These are phyloP conservation scores for Clarias magur DNA, from an alignment of 2,113 vertebrate genomes.

Conservation along the genomic window DNA sequence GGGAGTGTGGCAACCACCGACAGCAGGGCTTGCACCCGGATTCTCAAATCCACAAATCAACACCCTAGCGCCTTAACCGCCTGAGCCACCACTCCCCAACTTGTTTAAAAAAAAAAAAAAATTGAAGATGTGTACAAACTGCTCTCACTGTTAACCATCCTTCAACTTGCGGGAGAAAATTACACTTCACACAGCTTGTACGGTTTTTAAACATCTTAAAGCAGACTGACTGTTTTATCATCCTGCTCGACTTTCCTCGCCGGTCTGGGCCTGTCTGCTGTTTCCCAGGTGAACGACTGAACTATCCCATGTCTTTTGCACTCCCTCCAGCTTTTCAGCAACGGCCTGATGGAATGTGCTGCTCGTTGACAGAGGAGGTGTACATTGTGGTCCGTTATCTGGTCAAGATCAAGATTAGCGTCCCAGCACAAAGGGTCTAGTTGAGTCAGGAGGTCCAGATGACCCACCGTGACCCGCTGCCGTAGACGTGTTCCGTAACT, in stretches of 20 bases:
- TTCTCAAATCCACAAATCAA: no score
- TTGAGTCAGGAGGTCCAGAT: slow-evolving; percentile 44
- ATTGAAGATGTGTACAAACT: not conserved
- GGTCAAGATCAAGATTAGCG: slow-evolving; percentile 45
- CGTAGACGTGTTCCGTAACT: slow-evolving; percentile 11
- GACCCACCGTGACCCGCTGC: slow-evolving; percentile 30
- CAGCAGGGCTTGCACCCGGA: no score
- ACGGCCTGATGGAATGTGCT: slow-evolving; percentile 41
- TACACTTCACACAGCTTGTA: no score
- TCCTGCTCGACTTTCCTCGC: not conserved
- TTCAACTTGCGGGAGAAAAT: not conserved
- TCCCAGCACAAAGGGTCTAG: slow-evolving; percentile 36
- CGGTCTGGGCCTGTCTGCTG: not conserved
- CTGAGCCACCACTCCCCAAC: no score
- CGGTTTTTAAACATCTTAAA: not conserved
- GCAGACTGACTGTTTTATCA: not conserved
- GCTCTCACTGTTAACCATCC: not conserved
- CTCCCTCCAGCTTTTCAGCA: slow-evolving; percentile 35
- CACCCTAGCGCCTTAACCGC: no score
- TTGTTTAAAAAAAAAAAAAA: no score
- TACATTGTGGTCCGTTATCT: slow-evolving; percentile 34
- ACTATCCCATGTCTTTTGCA: slow-evolving; percentile 5
- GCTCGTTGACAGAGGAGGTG: slow-evolving; percentile 32
- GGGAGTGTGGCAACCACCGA: no score
- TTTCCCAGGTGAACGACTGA: slow-evolving; percentile 21